Evolutionary conservation across 92 coral and sea anemone genomes (phyloP).

Genomic region (Plumapathes pennacea): DNA sequence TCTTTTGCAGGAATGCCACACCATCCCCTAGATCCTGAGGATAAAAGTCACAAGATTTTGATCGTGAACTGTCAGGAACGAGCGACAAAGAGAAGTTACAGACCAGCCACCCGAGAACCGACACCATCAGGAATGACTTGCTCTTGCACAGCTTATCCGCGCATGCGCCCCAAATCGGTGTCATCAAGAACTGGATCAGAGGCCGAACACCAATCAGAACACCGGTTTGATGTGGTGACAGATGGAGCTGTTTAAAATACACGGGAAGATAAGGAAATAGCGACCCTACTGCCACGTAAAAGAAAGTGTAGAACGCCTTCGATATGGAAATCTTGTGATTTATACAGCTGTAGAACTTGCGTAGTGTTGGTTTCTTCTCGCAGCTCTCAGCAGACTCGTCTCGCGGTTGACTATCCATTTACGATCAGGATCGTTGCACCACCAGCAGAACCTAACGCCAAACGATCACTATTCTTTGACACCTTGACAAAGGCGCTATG

Average conservation of each 20-base stretch:
- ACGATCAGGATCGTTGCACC: no score
- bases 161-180: slow-evolving; percentile 93
- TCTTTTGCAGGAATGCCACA: neutral
- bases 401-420: no score
- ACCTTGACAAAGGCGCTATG: no score
- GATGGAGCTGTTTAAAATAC: slow-evolving; percentile 87
- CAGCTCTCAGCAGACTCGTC: no score
- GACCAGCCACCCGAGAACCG: slow-evolving; percentile 79
- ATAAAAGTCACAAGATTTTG: slow-evolving; percentile 41
- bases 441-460: no score
- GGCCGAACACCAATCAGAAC: slow-evolving; percentile 86
- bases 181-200: slow-evolving; percentile 76
- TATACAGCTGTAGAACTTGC: slow-evolving; percentile 15
- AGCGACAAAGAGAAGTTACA: slow-evolving; percentile 71
- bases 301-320: slow-evolving; percentile 85
- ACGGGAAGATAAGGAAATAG: slow-evolving; percentile 91
- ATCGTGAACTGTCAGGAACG: slow-evolving; percentile 68
- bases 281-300: slow-evolving; percentile 92
- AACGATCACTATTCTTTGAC: no score
- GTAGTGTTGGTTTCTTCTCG: no score
- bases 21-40: neutral
- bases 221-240: slow-evolving; percentile 85
- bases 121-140: slow-evolving; percentile 74
- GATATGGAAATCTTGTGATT: slow-evolving; percentile 59
- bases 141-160: slow-evolving; percentile 84